Conservation (phyloP, 2,888 invertebrate species). For the Punctoribates punctum region DNA sequence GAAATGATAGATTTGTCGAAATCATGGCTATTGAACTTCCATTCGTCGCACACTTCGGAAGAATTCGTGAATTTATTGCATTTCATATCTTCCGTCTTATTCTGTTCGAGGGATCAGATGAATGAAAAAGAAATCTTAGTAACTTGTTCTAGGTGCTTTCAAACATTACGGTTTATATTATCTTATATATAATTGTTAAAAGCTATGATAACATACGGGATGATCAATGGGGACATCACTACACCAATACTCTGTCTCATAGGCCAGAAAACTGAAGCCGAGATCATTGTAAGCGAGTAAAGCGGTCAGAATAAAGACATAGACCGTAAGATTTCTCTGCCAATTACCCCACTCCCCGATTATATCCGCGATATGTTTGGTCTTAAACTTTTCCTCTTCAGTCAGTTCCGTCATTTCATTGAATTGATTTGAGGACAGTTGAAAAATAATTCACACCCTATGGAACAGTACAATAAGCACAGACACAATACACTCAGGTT, state of each 20-base stretch:
- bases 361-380: constrained; percentile 24
- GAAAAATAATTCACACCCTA: neutral
- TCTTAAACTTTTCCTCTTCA: constrained; percentile 23
- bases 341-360: constrained; percentile 41
- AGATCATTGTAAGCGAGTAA: constrained; percentile 32
- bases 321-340: constrained; percentile 32
- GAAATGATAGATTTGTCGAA: constrained; percentile 27
- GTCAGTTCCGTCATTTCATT: neutral
- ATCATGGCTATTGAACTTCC: constrained; percentile 17
- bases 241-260: constrained; percentile 37
- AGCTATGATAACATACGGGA: neutral
- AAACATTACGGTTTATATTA: too few relatives aligned
- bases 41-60: neutral
- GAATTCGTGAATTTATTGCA: constrained; percentile 12
- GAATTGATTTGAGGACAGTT: neutral
- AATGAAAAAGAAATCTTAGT: neutral
- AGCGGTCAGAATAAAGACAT: constrained; percentile 11
- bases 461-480: neutral
- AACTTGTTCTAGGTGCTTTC: neutral
- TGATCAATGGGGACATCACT: constrained; percentile 25
- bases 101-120: neutral
- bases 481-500: neutral
- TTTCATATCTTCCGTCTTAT: constrained; percentile 19
- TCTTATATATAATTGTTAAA: too few relatives aligned
- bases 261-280: constrained; percentile 36